These are phyloP conservation scores for Hirudo medicinalis DNA, from an alignment of 1,140 invertebrate species.

Conservation along the genomic window DNA sequence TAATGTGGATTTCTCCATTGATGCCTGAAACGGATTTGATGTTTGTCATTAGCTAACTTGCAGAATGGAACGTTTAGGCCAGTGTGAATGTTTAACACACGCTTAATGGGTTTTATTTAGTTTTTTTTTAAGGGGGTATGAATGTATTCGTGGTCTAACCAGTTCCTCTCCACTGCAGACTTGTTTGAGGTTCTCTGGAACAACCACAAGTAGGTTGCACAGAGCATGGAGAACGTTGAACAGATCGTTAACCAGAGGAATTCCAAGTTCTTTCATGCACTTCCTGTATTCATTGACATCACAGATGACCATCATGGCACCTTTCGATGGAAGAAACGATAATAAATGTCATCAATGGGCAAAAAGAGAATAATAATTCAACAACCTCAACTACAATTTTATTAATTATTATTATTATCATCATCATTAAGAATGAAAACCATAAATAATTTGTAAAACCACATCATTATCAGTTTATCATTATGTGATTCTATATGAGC, in stretches of 20 bases:
- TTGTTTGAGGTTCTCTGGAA: slow-evolving; percentile 87
- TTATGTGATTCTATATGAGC: no score
- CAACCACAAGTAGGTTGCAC: slow-evolving; percentile 85
- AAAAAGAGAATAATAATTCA: no score
- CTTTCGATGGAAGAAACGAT: slow-evolving; percentile 38
- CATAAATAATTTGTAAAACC: no score
- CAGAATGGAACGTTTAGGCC: background rate
- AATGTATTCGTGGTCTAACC: slow-evolving; percentile 47
- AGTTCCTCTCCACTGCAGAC: slow-evolving; percentile 83
- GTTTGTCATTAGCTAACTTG: background rate
- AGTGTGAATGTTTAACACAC: background rate
- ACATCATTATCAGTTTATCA: no score
- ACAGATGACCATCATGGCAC: slow-evolving; percentile 91
- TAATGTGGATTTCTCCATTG: slow-evolving; percentile 69
- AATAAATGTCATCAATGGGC: slow-evolving; percentile 16
- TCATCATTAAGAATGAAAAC: no score
- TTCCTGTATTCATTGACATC: slow-evolving; percentile 88
- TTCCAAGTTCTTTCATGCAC: slow-evolving; percentile 57
- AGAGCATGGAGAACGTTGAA: slow-evolving; percentile 90
- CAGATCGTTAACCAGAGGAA: slow-evolving; percentile 63
- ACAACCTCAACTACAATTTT: no score
- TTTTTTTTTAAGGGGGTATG: no score
- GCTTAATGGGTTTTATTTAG: background rate
- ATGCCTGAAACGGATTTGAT: slow-evolving; percentile 52
- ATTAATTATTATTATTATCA: no score